phyloP scores from a whole-genome alignment of 2,113 vertebrate species.

The Craseonycteris thonglongyai region DNA sequence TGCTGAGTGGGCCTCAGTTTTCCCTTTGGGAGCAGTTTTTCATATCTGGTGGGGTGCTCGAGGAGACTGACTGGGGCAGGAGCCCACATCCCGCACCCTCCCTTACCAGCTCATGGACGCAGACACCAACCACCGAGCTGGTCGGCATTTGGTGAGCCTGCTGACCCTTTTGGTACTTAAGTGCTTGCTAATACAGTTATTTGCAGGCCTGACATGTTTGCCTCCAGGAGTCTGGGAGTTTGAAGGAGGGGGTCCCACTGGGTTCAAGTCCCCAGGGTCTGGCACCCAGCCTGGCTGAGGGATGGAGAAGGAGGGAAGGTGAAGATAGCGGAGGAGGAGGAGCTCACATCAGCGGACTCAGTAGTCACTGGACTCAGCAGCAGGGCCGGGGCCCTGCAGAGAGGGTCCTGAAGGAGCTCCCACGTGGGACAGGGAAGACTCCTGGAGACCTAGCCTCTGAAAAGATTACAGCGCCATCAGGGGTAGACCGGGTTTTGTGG shows the following conservation, averaged over 20 bases:
- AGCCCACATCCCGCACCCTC: neutral
- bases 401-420: neutral
- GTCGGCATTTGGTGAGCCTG: neutral
- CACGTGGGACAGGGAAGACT: neutral
- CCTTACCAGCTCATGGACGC: neutral
- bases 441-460: neutral
- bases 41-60: neutral
- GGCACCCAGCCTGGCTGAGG: accelerated
- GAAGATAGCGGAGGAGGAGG: neutral
- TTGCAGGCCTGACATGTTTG: neutral
- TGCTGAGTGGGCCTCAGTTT: neutral
- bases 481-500: neutral
- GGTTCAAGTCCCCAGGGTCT: neutral
- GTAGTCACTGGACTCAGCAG: neutral
- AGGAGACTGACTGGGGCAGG: neutral
- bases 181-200: neutral
- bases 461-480: neutral
- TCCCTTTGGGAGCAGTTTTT: neutral
- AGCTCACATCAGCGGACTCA: neutral
- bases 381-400: neutral
- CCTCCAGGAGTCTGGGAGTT: neutral
- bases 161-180: neutral
- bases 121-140: neutral
- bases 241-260: neutral
- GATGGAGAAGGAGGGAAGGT: neutral